Evolutionary conservation across 2,113 vertebrate genomes (phyloP).

Genomic region (Notiomystis cincta): DNA sequence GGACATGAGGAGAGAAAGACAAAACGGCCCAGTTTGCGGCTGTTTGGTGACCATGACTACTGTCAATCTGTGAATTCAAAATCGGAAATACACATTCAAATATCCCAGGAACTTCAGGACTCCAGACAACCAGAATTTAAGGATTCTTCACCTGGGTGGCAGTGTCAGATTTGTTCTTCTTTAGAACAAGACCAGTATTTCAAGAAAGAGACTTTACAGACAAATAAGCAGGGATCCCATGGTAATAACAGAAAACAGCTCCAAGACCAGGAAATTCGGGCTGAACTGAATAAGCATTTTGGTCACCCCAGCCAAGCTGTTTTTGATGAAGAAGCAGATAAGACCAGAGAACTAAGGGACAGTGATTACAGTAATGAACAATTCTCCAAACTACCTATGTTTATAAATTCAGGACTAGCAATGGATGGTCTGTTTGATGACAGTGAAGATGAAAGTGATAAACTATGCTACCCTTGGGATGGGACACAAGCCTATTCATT

Average conservation of each 20-base stretch:
- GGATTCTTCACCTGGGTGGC: constrained; percentile 82
- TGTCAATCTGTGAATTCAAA: constrained; percentile 91
- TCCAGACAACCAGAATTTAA: constrained; percentile 85
- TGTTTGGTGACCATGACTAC: constrained; percentile 98
- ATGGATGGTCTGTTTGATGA: constrained; percentile 88
- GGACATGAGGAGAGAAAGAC: constrained; percentile 84
- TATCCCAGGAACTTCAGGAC: constrained; percentile 82
- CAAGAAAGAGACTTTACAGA: constrained; percentile 76
- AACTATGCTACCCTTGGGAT: constrained; percentile 91
- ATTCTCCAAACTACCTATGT: constrained; percentile 85
- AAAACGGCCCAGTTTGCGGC: constrained; percentile 82
- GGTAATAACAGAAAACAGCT: constrained; percentile 85
- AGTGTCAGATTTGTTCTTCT: constrained; percentile 78
- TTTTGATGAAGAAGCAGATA: constrained; percentile 78
- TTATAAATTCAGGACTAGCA: constrained; percentile 89
- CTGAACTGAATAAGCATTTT: constrained; percentile 99
- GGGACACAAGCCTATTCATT: constrained; percentile 90
- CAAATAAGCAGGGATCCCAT: constrained; percentile 71
- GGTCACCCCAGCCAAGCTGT: constrained; percentile 88
- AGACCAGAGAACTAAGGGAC: constrained; percentile 76
- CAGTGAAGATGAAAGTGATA: constrained; percentile 87
- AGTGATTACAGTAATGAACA: constrained; percentile 79
- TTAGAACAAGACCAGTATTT: constrained; percentile 74
- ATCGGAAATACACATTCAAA: constrained; percentile 78
- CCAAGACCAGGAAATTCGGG: constrained; percentile 94